Evolutionary conservation across 2,113 vertebrate genomes (phyloP).

Genomic region (Eublepharis macularius): DNA sequence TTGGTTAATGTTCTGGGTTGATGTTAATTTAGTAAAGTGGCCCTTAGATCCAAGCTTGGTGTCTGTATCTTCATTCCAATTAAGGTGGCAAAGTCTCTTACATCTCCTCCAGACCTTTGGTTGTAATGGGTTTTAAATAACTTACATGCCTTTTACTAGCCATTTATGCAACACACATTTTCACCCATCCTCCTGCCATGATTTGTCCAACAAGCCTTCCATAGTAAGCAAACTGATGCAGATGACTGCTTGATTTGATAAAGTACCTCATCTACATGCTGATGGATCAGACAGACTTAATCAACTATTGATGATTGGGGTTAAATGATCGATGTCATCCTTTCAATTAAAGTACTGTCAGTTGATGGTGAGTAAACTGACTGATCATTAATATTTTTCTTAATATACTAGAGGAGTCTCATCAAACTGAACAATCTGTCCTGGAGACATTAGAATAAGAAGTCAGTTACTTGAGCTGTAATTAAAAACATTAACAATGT

Average conservation of each 20-base stretch:
- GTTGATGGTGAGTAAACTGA: slow-evolving; percentile 35
- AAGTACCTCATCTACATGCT: slow-evolving; percentile 51
- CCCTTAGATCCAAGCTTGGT: no score
- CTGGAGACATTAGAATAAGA: neutral
- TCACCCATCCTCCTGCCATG: neutral
- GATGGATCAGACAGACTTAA: slow-evolving; percentile 47
- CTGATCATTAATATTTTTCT: slow-evolving; percentile 32
- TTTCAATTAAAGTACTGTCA: slow-evolving; percentile 41
- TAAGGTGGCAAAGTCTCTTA: no score
- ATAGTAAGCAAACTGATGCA: slow-evolving; percentile 38
- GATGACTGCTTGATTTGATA: slow-evolving; percentile 50
- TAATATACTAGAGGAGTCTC: neutral
- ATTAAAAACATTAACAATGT: slow-evolving; percentile 27
- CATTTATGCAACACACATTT: neutral
- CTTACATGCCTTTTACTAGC: neutral
- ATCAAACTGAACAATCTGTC: slow-evolving; percentile 26
- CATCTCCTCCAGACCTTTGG: neutral
- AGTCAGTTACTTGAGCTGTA: neutral
- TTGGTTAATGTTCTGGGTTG: no score
- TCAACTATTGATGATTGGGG: slow-evolving; percentile 67
- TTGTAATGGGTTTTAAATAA: neutral
- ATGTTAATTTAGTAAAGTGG: no score
- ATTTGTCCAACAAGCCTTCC: slow-evolving; percentile 12
- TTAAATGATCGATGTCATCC: slow-evolving; percentile 61
- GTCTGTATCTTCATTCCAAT: no score